These are phyloP conservation scores for Drosophila micromelanica DNA, from an alignment of 1,140 invertebrate genomes.

Conservation along the genomic window DNA sequence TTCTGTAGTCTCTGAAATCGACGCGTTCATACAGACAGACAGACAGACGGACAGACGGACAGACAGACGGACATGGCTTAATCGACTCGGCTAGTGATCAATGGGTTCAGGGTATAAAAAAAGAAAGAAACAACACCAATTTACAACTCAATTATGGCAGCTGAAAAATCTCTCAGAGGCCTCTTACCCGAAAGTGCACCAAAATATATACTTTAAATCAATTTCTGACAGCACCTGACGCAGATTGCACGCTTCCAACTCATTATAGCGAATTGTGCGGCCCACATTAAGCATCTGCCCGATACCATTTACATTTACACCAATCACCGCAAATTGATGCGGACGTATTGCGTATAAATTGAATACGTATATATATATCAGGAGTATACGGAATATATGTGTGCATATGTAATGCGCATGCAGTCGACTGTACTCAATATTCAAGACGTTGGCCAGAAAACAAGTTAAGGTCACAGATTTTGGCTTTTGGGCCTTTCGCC, in stretches of 20 bases:
- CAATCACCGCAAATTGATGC: slow-evolving; percentile 70
- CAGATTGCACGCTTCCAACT: slow-evolving; percentile 47
- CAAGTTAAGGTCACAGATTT: slow-evolving; percentile 70
- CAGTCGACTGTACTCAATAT: slow-evolving; percentile 5
- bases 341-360: slow-evolving; percentile 52
- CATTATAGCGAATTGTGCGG: slow-evolving; percentile 55
- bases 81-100: too few relatives aligned
- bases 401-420: slow-evolving; percentile 38
- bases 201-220: slow-evolving; percentile 56
- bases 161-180: slow-evolving; percentile 5
- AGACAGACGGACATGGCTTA: too few relatives aligned
- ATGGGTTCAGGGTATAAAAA: too few relatives aligned
- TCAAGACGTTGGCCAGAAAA: slow-evolving; percentile 23
- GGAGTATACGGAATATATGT: slow-evolving; percentile 6
- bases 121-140: slow-evolving; percentile 13
- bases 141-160: slow-evolving; percentile 35
- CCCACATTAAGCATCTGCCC: slow-evolving; percentile 25
- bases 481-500: slow-evolving; percentile 63
- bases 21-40: too few relatives aligned
- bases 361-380: slow-evolving; percentile 42
- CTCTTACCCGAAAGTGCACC: background rate
- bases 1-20: too few relatives aligned
- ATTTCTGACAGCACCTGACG: slow-evolving; percentile 52
- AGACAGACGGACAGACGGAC: too few relatives aligned
- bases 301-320: slow-evolving; percentile 57